Conservation (phyloP, 2,797 vertebrate genomes). For the Bucorvus abyssinicus region DNA sequence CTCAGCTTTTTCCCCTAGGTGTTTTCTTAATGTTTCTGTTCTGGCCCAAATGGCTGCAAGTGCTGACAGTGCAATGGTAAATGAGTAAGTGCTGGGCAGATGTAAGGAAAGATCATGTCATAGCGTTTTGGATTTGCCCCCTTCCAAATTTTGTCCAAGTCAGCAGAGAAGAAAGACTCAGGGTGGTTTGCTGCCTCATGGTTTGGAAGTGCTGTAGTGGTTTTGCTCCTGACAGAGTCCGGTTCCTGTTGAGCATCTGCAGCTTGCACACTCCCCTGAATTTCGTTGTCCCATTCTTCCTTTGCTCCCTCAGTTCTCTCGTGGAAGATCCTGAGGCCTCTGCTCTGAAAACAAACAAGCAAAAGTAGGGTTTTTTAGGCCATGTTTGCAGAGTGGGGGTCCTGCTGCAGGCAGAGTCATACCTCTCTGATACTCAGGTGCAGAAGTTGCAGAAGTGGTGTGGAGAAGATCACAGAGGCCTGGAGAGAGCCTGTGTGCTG, state of each 20-base stretch:
- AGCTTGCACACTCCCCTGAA: not conserved
- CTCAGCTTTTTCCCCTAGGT: constrained; percentile 12
- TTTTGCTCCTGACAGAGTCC: not conserved
- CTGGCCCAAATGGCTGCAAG: not conserved
- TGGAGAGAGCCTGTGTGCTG: not conserved
- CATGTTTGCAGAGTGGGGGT: not conserved
- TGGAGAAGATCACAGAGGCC: not conserved
- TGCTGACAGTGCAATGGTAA: constrained; percentile 5
- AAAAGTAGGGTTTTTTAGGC: not conserved
- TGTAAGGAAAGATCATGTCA: not conserved
- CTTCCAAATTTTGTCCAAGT: not conserved
- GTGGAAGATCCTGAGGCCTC: not conserved
- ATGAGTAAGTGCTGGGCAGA: not conserved
- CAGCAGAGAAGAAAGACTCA: not conserved
- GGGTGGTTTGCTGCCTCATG: not conserved
- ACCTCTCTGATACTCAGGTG: not conserved
- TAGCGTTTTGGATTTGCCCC: not conserved
- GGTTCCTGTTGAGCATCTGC: not conserved
- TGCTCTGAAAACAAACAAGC: not conserved
- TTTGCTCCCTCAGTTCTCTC: not conserved
- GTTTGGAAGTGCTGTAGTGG: not conserved
- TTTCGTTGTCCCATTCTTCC: not conserved
- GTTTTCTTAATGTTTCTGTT: constrained; percentile 28
- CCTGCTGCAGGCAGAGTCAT: not conserved
- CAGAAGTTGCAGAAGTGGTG: not conserved